Conservation (phyloP, 2,888 invertebrate species). For the Brachycybe producta region DNA sequence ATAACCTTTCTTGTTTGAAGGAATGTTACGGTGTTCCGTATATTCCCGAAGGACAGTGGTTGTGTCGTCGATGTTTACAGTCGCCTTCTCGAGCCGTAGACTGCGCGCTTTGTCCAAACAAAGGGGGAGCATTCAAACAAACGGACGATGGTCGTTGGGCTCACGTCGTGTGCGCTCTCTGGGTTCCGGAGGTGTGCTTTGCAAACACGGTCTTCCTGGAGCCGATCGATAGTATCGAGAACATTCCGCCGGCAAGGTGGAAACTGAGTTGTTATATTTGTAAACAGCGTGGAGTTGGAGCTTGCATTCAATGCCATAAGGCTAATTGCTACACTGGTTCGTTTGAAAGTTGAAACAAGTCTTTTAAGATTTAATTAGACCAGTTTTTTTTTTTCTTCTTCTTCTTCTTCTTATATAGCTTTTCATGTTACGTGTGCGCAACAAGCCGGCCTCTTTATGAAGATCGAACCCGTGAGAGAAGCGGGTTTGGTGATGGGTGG, state of each 20-base stretch:
- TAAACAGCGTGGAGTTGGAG: slow-evolving; percentile 80
- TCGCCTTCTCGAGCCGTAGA: slow-evolving; percentile 91
- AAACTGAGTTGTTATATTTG: slow-evolving; percentile 94
- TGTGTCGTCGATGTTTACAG: slow-evolving; percentile 88
- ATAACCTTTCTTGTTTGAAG: no score
- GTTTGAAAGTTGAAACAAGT: no score
- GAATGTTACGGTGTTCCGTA: slow-evolving; percentile 97
- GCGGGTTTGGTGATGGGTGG: slow-evolving; percentile 33
- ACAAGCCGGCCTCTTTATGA: slow-evolving; percentile 87
- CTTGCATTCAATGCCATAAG: slow-evolving; percentile 96
- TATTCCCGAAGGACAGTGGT: slow-evolving; percentile 95
- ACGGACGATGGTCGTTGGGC: slow-evolving; percentile 93
- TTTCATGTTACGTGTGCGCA: slow-evolving; percentile 99
- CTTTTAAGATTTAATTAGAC: background rate
- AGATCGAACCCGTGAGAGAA: slow-evolving; percentile 79
- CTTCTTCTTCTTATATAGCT: no score
- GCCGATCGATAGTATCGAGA: slow-evolving; percentile 93
- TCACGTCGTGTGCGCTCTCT: slow-evolving; percentile 94
- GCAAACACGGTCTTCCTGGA: slow-evolving; percentile 95
- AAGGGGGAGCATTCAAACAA: slow-evolving; percentile 97
- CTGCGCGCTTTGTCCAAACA: slow-evolving; percentile 95
- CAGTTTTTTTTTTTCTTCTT: slow-evolving; percentile 20
- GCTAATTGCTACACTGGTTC: slow-evolving; percentile 73
- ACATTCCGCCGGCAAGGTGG: slow-evolving; percentile 91
- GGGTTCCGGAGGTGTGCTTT: slow-evolving; percentile 97